These are phyloP conservation scores for Gastrophryne carolinensis DNA, from an alignment of 2,797 vertebrate genomes.

Conservation along the genomic window DNA sequence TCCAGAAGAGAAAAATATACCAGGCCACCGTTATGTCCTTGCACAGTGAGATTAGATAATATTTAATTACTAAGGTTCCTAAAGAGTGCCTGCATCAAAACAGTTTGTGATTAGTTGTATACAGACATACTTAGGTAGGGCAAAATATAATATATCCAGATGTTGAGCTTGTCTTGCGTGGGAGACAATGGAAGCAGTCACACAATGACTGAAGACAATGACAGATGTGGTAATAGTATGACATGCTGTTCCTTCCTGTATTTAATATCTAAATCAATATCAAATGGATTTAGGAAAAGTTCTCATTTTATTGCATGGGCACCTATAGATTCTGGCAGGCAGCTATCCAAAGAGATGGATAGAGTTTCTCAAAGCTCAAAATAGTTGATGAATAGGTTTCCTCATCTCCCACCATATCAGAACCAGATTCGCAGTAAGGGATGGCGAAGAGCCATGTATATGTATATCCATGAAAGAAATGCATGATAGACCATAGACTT, in stretches of 20 bases:
- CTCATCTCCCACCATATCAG: background rate
- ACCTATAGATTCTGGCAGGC: background rate
- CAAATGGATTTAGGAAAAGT: background rate
- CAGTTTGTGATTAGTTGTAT: no score
- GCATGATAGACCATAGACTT: constrained; percentile 46
- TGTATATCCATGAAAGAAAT: constrained; percentile 67
- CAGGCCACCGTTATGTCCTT: background rate
- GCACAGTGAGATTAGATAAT: background rate
- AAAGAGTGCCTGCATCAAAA: no score
- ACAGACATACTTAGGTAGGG: no score
- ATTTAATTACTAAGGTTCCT: background rate
- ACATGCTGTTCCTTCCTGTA: background rate
- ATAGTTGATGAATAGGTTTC: background rate
- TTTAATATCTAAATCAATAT: background rate
- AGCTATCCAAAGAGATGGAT: background rate
- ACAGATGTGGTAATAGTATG: background rate
- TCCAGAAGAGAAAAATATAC: background rate
- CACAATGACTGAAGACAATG: background rate
- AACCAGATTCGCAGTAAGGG: constrained; percentile 65
- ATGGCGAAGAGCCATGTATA: constrained; percentile 60
- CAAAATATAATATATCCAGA: no score
- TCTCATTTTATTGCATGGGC: background rate
- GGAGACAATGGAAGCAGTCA: no score
- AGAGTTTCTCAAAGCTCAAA: background rate
- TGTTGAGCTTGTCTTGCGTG: no score